Evolutionary conservation across 2,113 vertebrate genomes (phyloP).

Genomic region (Irena cyanogastra): DNA sequence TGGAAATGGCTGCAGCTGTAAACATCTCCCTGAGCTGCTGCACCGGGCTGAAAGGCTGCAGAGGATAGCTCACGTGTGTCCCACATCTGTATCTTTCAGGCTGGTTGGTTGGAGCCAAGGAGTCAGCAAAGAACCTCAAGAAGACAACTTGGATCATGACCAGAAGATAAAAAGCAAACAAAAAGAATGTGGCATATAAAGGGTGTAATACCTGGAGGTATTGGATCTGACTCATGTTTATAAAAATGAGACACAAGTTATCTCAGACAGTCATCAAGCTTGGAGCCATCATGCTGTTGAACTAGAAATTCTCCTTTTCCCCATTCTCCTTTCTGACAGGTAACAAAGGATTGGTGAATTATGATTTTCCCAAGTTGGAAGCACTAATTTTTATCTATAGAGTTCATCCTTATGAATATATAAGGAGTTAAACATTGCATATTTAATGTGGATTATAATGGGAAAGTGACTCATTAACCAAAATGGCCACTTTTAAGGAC

Average conservation of each 20-base stretch:
- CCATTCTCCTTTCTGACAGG: slow-evolving; percentile 64
- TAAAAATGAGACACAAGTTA: slow-evolving; percentile 72
- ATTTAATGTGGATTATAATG: slow-evolving; percentile 82
- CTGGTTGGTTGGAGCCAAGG: slow-evolving; percentile 62
- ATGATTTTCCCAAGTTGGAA: slow-evolving; percentile 74
- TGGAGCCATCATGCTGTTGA: slow-evolving; percentile 76
- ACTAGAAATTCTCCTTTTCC: slow-evolving; percentile 70
- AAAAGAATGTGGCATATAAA: slow-evolving; percentile 75
- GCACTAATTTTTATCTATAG: slow-evolving; percentile 72
- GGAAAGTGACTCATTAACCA: slow-evolving; percentile 75
- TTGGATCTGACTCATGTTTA: slow-evolving; percentile 59
- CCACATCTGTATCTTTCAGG: slow-evolving; percentile 67
- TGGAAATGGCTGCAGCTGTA: neutral
- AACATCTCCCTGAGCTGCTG: neutral
- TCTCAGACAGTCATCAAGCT: slow-evolving; percentile 66
- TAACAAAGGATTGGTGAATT: slow-evolving; percentile 73
- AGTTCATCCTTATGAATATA: slow-evolving; percentile 64
- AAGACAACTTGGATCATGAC: slow-evolving; percentile 67
- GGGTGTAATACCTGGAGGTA: slow-evolving; percentile 69
- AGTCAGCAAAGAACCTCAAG: slow-evolving; percentile 74
- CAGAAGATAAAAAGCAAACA: slow-evolving; percentile 58
- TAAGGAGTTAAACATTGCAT: slow-evolving; percentile 71
- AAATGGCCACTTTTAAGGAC: slow-evolving; percentile 85
- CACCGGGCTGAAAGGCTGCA: neutral
- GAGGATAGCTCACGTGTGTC: neutral